These are phyloP conservation scores for Seira ritae DNA, from an alignment of 2,888 invertebrate genomes.

Conservation along the genomic window DNA sequence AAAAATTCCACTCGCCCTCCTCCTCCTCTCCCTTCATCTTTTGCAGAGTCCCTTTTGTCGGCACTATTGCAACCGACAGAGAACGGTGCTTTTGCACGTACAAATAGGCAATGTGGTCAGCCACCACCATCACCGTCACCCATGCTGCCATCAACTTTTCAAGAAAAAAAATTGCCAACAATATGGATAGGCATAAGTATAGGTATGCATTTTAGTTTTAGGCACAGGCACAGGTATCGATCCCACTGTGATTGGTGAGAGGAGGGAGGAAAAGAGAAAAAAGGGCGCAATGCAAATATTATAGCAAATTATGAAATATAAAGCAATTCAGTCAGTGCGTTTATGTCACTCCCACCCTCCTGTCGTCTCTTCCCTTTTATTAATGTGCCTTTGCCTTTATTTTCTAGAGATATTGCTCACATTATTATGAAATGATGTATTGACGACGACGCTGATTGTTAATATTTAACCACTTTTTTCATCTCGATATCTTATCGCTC, in stretches of 20 bases:
- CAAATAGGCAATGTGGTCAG: slow-evolving; percentile 43
- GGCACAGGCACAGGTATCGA: not conserved
- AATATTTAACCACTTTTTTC: not conserved
- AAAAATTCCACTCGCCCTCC: slow-evolving; percentile 21
- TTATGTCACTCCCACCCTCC: slow-evolving; percentile 7
- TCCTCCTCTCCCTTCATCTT: slow-evolving; percentile 22
- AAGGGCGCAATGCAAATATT: slow-evolving; percentile 1
- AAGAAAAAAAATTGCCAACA: slow-evolving; percentile 20
- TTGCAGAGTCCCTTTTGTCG: slow-evolving; percentile 58
- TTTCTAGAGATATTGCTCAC: slow-evolving; percentile 1
- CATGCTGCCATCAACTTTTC: slow-evolving; percentile 46
- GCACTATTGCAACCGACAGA: slow-evolving; percentile 37
- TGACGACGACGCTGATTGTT: not conserved
- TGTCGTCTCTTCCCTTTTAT: slow-evolving; percentile 7
- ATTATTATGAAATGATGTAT: slow-evolving; percentile 3
- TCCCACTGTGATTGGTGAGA: not conserved
- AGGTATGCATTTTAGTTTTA: not conserved
- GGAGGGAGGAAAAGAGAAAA: not conserved
- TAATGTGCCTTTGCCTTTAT: not conserved
- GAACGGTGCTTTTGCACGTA: slow-evolving; percentile 47
- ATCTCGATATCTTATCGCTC: not conserved
- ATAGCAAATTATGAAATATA: not conserved
- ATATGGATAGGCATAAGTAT: not conserved
- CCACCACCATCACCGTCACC: slow-evolving; percentile 44
- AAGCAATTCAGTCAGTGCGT: not conserved